Conservation (phyloP, 1,140 invertebrate species). For the Scylla paramamosain region DNA sequence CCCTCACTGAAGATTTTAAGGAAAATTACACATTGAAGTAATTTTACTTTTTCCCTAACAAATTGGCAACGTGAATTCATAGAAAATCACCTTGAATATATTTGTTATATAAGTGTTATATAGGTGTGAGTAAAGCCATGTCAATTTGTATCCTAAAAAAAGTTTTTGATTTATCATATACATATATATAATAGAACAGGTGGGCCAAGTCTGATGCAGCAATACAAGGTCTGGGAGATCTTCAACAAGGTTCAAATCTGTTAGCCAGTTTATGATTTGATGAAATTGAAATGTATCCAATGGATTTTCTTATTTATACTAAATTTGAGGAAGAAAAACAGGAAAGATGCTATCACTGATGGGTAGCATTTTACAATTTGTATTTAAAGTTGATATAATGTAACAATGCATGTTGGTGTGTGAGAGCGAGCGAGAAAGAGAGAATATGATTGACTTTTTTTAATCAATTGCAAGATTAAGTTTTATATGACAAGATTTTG, state of each 20-base stretch:
- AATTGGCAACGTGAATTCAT: background rate
- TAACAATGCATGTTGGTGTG: slow-evolving; percentile 55
- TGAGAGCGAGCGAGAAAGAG: slow-evolving; percentile 51
- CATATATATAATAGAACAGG: slow-evolving; percentile 25
- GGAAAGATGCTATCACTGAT: slow-evolving; percentile 41
- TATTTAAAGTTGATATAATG: slow-evolving; percentile 15
- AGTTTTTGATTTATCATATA: background rate
- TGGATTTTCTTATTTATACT: slow-evolving; percentile 6
- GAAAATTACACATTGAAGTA: background rate
- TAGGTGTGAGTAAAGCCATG: background rate
- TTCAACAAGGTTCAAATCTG: slow-evolving; percentile 61
- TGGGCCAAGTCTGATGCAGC: slow-evolving; percentile 67
- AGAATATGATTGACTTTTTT: slow-evolving; percentile 62
- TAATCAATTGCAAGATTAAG: slow-evolving; percentile 57
- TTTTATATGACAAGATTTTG: slow-evolving; percentile 57
- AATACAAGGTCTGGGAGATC: slow-evolving; percentile 56
- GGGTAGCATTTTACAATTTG: slow-evolving; percentile 56
- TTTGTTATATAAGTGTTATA: background rate
- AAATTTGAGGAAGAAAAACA: slow-evolving; percentile 36
- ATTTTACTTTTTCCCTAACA: background rate
- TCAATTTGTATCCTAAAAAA: background rate
- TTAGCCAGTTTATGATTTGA: slow-evolving; percentile 55
- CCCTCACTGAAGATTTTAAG: background rate
- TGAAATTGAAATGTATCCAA: slow-evolving; percentile 44
- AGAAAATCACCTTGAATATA: background rate